phyloP scores from a whole-genome alignment of 2,113 vertebrate genomes.

The rat (Rattus norvegicus) region DNA sequence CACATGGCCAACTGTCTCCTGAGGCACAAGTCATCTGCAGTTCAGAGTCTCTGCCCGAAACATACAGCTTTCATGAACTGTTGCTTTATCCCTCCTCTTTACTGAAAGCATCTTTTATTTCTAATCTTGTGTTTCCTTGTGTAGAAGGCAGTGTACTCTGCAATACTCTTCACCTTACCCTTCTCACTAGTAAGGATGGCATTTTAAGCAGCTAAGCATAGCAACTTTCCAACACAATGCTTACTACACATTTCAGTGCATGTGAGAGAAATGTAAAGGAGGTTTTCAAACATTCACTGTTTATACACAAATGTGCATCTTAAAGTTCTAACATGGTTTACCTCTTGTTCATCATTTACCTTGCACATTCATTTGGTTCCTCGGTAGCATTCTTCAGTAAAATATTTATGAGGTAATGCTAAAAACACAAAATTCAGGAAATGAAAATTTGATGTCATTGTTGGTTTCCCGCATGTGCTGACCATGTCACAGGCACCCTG shows the following conservation, averaged over 20 bases:
- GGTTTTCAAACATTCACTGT: constrained; percentile 18
- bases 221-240: constrained; percentile 13
- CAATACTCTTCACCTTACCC: background rate
- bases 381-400: constrained; percentile 94
- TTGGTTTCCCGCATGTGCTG: constrained; percentile 35
- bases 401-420: constrained; percentile 95
- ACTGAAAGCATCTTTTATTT: constrained; percentile 13
- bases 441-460: constrained; percentile 64
- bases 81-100: constrained; percentile 4
- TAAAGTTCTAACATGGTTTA: constrained; percentile 62
- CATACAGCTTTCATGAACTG: background rate
- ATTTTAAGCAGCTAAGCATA: constrained; percentile 44
- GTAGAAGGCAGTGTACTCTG: background rate
- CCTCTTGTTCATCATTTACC: constrained; percentile 86
- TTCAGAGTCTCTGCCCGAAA: background rate
- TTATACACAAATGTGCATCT: constrained; percentile 29
- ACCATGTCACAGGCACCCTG: constrained; percentile 5
- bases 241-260: background rate
- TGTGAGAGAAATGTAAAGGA: background rate
- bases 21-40: background rate
- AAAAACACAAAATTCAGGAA: constrained; percentile 82
- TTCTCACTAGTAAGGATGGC: background rate
- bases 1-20: background rate
- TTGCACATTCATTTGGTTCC: constrained; percentile 95
- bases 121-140: background rate